Evolutionary conservation across 2,888 invertebrate genomes (phyloP), one percentile per base, ranked within the genome.

Genomic region (Cyclophora albipunctata): DNA sequence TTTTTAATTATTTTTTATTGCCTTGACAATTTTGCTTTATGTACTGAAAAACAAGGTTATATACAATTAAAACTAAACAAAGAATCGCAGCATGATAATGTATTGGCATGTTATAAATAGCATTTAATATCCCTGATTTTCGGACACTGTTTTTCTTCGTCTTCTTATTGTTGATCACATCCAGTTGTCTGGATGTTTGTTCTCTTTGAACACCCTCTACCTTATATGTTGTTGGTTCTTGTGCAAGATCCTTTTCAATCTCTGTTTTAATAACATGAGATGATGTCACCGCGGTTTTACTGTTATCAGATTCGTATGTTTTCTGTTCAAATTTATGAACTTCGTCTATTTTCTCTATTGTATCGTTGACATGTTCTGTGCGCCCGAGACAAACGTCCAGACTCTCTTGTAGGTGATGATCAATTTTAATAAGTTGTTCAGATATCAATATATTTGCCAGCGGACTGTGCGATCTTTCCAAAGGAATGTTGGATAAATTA

Each of bases 1-100:
- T n/a, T 54, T 48, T 41, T 46, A 43, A 49, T 45, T 49, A 60
- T 67, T 73, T 71, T 50, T 64, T 70, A 66, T 69, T 76, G 57
- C 67, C 71, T 62, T 80, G 72, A 74, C 77, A 81, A 67, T 84
- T 82, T 73, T 85, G 78, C 73, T 88, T 88, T 72, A 84, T 75
- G 63, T 89, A 85, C 67, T 88, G 89, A 76, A 82, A 83, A 63
- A 84, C 68, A 66, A 89, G 78, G 75, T 89, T 89, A 80, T 89
- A 89, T 78, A 87, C 77, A 79, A 89, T 86, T 74, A 89, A 79
- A 64, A 89, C 69, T 66, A 87, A 78, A 80, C 89, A 89, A 65
- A 89, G 60, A 66, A 89, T 82, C 57, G 81, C 81, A 63, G 89
- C 88, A 66, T 89, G 88, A 75, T 89, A 89, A 75, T 89, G 89